A percentile compares a stretch with the other conserved stretches of the same genome.
phyloP scores from a whole-genome alignment of 2,888 invertebrate genomes.

The Idaea aversata region DNA sequence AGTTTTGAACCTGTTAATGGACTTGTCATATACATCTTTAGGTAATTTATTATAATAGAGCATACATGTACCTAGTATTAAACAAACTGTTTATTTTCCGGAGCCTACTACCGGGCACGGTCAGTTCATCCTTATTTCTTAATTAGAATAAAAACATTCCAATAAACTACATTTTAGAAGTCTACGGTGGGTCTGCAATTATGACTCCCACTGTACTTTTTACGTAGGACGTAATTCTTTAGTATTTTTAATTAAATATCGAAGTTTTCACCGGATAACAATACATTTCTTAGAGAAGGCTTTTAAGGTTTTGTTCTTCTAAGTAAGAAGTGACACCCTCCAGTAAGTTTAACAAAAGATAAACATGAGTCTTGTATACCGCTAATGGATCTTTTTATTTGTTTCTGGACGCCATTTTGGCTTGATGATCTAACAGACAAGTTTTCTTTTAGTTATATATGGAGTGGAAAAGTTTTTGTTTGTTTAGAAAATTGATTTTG shows the following conservation, averaged over 20 bases:
- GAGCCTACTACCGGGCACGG: too few species aligned
- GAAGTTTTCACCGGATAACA: neutral
- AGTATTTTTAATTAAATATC: neutral
- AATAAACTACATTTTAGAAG: too few species aligned
- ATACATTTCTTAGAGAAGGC: neutral
- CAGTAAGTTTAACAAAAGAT: conserved; percentile 15
- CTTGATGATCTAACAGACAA: conserved; percentile 30
- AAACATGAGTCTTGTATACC: conserved; percentile 26
- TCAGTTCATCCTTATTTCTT: too few species aligned
- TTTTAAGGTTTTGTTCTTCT: neutral
- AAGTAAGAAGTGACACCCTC: conserved; percentile 1
- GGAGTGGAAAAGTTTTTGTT: neutral
- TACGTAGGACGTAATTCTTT: neutral
- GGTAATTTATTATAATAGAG: too few species aligned
- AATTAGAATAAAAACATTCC: too few species aligned
- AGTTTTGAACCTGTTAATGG: too few species aligned
- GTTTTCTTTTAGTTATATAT: conserved; percentile 17
- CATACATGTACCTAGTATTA: too few species aligned
- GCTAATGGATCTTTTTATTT: conserved; percentile 39
- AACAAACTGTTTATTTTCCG: too few species aligned
- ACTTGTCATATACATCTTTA: too few species aligned
- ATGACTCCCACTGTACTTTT: neutral
- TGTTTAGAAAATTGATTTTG: neutral
- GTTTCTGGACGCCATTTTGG: conserved; percentile 23
- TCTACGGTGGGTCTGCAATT: too few species aligned